Percentiles rank a stretch among this genome's conserved stretches.
Evolutionary conservation across 2,888 invertebrate species (phyloP).

Genomic region (Drosophila tanythrix): DNA sequence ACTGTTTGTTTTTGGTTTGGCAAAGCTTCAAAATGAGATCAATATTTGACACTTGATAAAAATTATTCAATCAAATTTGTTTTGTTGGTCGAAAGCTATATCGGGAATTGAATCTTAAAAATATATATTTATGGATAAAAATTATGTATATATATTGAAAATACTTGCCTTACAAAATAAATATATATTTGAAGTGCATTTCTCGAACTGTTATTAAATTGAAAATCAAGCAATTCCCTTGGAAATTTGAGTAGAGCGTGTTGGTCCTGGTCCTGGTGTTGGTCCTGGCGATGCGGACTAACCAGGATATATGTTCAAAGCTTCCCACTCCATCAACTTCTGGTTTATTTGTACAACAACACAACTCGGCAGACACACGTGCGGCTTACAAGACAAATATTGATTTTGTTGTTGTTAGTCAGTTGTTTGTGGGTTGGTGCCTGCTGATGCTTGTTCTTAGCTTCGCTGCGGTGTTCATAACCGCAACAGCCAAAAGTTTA

Average conservation of each 20-base stretch:
- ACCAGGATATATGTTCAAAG: slow-evolving; percentile 38
- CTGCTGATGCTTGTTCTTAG: slow-evolving; percentile 24
- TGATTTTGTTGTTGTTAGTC: slow-evolving; percentile 65
- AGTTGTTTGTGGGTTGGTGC: slow-evolving; percentile 33
- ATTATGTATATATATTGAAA: background rate
- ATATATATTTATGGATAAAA: no score
- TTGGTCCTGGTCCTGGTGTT: background rate
- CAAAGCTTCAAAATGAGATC: background rate
- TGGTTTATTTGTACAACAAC: slow-evolving; percentile 32
- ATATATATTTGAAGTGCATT: no score
- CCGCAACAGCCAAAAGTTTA: slow-evolving; percentile 63
- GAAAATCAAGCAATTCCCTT: slow-evolving; percentile 1
- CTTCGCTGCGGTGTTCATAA: slow-evolving; percentile 48
- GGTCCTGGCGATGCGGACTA: slow-evolving; percentile 22
- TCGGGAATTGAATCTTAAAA: background rate
- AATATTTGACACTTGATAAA: no score
- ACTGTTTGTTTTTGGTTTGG: background rate
- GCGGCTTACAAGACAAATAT: slow-evolving; percentile 78
- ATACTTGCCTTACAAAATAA: no score
- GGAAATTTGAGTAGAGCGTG: slow-evolving; percentile 19
- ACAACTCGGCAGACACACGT: slow-evolving; percentile 57
- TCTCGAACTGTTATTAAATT: background rate
- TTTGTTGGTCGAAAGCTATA: background rate
- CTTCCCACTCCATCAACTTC: slow-evolving; percentile 2
- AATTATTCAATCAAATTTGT: background rate